Evolutionary conservation across 2,113 vertebrate genomes (phyloP), one percentile per base, ranked within the genome.

Genomic region (Daboia siamensis): DNA sequence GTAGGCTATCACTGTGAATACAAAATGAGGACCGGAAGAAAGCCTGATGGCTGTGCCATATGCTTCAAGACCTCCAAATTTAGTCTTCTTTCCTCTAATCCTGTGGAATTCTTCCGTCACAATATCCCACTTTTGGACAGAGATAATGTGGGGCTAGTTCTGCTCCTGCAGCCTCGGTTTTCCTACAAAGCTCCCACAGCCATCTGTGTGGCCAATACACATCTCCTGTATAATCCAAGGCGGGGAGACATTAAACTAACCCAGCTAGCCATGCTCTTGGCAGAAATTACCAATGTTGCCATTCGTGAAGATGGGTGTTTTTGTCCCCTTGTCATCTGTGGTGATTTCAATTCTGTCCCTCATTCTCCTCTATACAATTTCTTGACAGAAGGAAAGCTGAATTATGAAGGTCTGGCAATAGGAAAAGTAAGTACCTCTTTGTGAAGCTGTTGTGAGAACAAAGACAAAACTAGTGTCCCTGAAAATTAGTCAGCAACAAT

Each of bases 191-290:
- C 94, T 21, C 93, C 9, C 17, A 24, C 92, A 86, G 33, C 87
- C 0, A 54, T 99, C 94, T 99, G 99, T 10, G 95, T 99, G 39
- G 99, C 99, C 95, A 99, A 99, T 85, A 99, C 99, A 0, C 99
- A 99, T 95, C 98, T 99, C 11, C 96, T 99, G 24, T 99, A 99
- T 94, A 99, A 99, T 95, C 99, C 99, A 4, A 98, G 98, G 52
- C 98, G 99, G 15, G 99, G 99, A 0, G 99, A 99, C 95, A 98
- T 99, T 95, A 99, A 99, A 86, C 97, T 99, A 95, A 98, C 99
- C 48, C 99, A 99, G 89, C 95, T 99, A 95, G 99, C 99, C 15
- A 97, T 99, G 96, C 98, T 99, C 2, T 94, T 99, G 95, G 99
- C 99, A 44, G 99, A 99, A 97, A 98, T 99, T 80, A 93, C 96